Evolutionary conservation across 2,888 invertebrate genomes (phyloP).

Genomic region (Chymomyza amoena): DNA sequence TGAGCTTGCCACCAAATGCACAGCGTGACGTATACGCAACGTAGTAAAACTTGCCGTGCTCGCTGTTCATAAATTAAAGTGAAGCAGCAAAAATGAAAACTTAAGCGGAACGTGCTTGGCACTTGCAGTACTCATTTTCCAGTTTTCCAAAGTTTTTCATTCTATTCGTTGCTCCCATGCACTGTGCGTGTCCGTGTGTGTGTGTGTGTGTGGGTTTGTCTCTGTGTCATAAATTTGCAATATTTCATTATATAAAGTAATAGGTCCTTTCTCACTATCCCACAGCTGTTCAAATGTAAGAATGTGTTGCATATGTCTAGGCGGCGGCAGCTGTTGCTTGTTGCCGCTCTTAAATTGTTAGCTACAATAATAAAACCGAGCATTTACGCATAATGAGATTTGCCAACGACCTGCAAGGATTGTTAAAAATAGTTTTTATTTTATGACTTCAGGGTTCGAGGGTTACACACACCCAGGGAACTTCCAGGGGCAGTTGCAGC

Average conservation of each 20-base stretch:
- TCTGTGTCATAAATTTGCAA: slow-evolving; percentile 3
- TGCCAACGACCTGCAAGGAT: neutral
- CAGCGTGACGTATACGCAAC: neutral
- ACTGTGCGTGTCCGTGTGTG: neutral
- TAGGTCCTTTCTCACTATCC: neutral
- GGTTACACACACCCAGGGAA: neutral
- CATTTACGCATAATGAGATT: slow-evolving; percentile 44
- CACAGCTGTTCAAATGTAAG: neutral
- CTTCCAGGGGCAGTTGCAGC: neutral
- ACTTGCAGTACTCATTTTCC: neutral
- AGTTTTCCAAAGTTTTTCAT: neutral
- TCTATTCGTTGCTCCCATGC: neutral
- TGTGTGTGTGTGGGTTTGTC: neutral
- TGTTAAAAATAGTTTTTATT: neutral
- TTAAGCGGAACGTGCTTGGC: neutral
- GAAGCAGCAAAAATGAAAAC: neutral
- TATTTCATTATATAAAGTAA: neutral
- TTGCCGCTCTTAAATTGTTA: neutral
- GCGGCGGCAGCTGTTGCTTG: neutral
- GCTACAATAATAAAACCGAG: slow-evolving; percentile 23
- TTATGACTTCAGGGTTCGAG: neutral
- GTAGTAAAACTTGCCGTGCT: neutral
- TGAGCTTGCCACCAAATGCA: neutral
- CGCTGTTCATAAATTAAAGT: neutral
- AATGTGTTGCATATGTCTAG: neutral